Conservation (phyloP, 1,140 invertebrate genomes). For the Heliconius nattereri region DNA sequence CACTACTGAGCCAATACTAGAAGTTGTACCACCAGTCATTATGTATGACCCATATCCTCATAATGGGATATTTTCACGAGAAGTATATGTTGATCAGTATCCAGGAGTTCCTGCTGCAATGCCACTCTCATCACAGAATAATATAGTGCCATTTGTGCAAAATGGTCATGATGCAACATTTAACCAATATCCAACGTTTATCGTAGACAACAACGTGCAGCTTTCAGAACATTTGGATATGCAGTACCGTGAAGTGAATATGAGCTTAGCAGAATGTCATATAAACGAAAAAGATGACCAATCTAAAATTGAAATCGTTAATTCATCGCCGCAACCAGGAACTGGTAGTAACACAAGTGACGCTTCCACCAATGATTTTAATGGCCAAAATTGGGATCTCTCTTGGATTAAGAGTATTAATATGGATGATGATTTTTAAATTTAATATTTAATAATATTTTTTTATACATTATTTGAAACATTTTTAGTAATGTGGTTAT, state of each 20-base stretch:
- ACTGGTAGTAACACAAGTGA: conserved; percentile 33
- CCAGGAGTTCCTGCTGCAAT: conserved; percentile 26
- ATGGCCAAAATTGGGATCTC: conserved; percentile 52
- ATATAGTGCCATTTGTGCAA: conserved; percentile 29
- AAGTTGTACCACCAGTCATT: conserved; percentile 37
- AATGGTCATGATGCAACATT: conserved; percentile 27
- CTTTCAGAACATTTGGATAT: conserved; percentile 24
- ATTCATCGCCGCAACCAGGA: conserved; percentile 36
- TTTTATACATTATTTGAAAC: background rate
- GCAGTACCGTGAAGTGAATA: conserved; percentile 16
- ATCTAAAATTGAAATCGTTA: background rate
- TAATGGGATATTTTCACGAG: background rate
- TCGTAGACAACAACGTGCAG: conserved; percentile 30
- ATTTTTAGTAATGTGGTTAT: background rate
- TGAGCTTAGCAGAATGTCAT: conserved; percentile 32
- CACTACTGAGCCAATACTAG: conserved; percentile 48
- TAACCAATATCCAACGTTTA: conserved; percentile 38
- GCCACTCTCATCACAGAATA: conserved; percentile 19
- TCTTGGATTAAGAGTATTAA: conserved; percentile 58
- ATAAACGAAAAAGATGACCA: conserved; percentile 6
- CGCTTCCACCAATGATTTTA: conserved; percentile 29
- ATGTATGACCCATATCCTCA: conserved; percentile 44
- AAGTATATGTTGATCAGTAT: conserved; percentile 37
- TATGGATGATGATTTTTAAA: conserved; percentile 48
- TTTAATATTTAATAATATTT: background rate